Evolutionary conservation across 2,888 invertebrate genomes (phyloP).

Genomic region (Hemaris fuciformis): DNA sequence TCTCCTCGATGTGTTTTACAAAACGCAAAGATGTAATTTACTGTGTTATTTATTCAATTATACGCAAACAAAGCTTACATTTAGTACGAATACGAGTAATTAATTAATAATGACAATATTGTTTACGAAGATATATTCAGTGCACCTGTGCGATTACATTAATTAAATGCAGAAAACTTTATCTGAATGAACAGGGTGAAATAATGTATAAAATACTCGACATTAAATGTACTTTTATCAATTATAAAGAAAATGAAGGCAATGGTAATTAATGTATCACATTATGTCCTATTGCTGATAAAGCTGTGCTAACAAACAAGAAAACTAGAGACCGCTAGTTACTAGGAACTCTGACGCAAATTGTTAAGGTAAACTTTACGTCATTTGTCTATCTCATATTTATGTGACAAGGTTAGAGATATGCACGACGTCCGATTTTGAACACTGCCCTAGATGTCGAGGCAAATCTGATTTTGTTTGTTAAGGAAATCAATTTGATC

Average conservation of each 20-base stretch:
- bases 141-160: too few species aligned
- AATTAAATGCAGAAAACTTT: too few species aligned
- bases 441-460: background rate
- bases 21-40: too few species aligned
- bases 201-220: background rate
- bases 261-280: background rate
- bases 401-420: conserved; percentile 31
- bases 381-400: conserved; percentile 29
- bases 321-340: background rate
- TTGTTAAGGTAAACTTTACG: conserved; percentile 32
- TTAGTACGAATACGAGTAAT: too few species aligned
- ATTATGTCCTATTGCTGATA: background rate
- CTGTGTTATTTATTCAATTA: too few species aligned
- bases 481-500: too few species aligned
- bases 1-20: background rate
- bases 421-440: background rate
- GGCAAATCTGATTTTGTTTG: background rate
- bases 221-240: background rate
- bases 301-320: background rate
- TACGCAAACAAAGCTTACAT: too few species aligned
- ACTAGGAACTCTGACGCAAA: conserved; percentile 30
- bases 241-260: background rate
- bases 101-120: too few species aligned
- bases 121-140: too few species aligned
- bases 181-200: too few species aligned